phyloP scores from a whole-genome alignment of 53 echinoderm and acorn worm species.

The Holothuria leucospilota region DNA sequence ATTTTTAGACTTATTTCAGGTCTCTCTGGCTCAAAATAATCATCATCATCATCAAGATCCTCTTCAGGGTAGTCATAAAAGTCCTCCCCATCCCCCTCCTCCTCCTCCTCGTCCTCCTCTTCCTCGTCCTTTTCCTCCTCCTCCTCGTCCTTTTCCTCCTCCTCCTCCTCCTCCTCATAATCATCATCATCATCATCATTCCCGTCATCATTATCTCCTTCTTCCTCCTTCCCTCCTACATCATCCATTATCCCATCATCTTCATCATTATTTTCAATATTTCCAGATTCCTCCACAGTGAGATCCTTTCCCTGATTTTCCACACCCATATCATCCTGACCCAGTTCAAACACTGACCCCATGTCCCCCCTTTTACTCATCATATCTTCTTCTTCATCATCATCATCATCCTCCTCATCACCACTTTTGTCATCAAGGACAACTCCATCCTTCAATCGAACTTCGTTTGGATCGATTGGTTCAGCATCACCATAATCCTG shows the following conservation, averaged over 20 bases:
- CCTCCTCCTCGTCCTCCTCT: not conserved
- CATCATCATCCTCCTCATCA: constrained; percentile 20
- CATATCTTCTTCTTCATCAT: not conserved
- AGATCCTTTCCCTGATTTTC: not conserved
- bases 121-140: constrained; percentile 29
- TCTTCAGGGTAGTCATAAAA: constrained; percentile 29
- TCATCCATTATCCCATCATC: constrained; percentile 20
- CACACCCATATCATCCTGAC: not conserved
- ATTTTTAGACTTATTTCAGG: not conserved
- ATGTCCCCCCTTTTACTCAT: not conserved
- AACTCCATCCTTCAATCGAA: constrained; percentile 49
- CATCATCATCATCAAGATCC: constrained; percentile 44
- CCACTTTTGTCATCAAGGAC: not conserved
- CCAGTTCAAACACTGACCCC: constrained; percentile 36
- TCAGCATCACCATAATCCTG: constrained; percentile 69
- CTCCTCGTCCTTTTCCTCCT: constrained; percentile 17
- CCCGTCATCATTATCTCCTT: constrained; percentile 10
- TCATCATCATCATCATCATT: constrained; percentile 26
- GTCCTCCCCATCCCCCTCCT: constrained; percentile 37
- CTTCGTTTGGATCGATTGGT: constrained; percentile 79
- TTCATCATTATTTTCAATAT: constrained; percentile 7
- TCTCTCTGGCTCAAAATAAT: constrained; percentile 20
- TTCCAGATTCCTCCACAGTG: not conserved
- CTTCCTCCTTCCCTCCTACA: constrained; percentile 10
- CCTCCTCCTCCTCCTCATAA: constrained; percentile 33